phyloP scores from a whole-genome alignment of 2,797 vertebrate genomes.

The Cyclura pinguis region DNA sequence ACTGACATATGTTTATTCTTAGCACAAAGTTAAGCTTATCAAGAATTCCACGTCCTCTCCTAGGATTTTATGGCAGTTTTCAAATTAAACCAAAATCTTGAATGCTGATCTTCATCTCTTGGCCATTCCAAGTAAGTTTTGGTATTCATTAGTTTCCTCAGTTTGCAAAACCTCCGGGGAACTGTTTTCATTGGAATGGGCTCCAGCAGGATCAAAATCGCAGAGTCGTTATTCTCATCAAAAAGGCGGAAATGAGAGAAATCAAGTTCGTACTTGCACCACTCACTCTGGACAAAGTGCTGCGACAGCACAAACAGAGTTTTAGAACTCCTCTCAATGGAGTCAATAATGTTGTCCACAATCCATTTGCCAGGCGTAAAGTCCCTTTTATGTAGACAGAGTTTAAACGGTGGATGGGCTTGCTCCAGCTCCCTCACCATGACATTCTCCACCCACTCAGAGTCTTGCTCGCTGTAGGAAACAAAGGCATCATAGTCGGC shows the following conservation, averaged over 20 bases:
- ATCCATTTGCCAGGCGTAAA: conserved; percentile 90
- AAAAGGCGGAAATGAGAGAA: conserved; percentile 91
- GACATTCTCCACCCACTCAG: conserved; percentile 86
- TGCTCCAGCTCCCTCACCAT: conserved; percentile 85
- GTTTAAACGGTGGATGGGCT: conserved; percentile 74
- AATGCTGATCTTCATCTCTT: conserved; percentile 70
- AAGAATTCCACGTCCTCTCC: too few relatives aligned
- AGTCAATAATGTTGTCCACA: conserved; percentile 89
- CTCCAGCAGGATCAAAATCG: conserved; percentile 83
- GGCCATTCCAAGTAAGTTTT: conserved; percentile 88
- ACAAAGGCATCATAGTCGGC: conserved; percentile 84
- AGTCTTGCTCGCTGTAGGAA: conserved; percentile 86
- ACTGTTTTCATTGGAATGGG: conserved; percentile 80
- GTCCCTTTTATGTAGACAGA: conserved; percentile 89
- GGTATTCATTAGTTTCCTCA: conserved; percentile 86
- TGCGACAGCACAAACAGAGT: conserved; percentile 88
- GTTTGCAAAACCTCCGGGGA: conserved; percentile 85
- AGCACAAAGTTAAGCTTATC: too few relatives aligned
- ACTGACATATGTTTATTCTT: too few relatives aligned
- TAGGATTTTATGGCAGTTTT: conserved; percentile 77
- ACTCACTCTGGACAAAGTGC: conserved; percentile 88
- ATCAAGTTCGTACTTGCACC: conserved; percentile 92
- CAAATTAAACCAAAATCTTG: conserved; percentile 83
- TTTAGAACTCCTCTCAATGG: conserved; percentile 86
- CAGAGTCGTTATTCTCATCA: conserved; percentile 81